Evolutionary conservation across 2,797 vertebrate species (phyloP).

Genomic region (Argyrosomus regius): DNA sequence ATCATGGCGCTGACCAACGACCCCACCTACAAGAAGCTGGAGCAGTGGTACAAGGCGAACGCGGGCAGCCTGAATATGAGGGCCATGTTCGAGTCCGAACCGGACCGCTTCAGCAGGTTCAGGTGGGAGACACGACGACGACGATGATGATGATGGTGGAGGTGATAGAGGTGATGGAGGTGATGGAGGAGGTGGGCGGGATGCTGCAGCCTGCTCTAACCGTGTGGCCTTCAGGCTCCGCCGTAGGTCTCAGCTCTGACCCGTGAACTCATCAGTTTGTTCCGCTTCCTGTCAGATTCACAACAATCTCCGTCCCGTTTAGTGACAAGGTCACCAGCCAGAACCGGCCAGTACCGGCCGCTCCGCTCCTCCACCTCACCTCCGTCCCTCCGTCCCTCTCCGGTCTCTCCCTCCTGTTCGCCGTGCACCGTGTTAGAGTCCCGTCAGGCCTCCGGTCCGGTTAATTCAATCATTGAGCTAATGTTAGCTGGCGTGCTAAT

Average conservation of each 20-base stretch:
- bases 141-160: too few species aligned
- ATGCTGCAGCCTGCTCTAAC: too few species aligned
- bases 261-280: too few species aligned
- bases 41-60: constrained; percentile 85
- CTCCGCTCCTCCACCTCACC: too few species aligned
- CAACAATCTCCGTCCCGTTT: too few species aligned
- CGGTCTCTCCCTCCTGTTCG: too few species aligned
- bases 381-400: too few species aligned
- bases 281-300: too few species aligned
- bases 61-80: constrained; percentile 85
- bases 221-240: too few species aligned
- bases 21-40: constrained; percentile 86
- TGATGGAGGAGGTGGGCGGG: not conserved
- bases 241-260: too few species aligned
- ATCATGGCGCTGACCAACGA: constrained; percentile 85
- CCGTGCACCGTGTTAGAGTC: accelerated
- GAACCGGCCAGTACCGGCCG: too few species aligned
- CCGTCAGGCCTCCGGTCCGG: not conserved
- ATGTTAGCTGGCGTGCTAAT: constrained; percentile 60
- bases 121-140: constrained; percentile 75
- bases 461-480: not conserved
- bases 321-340: too few species aligned
- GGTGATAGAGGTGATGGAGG: not conserved
- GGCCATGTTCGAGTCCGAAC: constrained; percentile 86
- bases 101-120: constrained; percentile 87